Evolutionary conservation across 1,140 invertebrate genomes (phyloP).

Genomic region (Rhagoletis pomonella): DNA sequence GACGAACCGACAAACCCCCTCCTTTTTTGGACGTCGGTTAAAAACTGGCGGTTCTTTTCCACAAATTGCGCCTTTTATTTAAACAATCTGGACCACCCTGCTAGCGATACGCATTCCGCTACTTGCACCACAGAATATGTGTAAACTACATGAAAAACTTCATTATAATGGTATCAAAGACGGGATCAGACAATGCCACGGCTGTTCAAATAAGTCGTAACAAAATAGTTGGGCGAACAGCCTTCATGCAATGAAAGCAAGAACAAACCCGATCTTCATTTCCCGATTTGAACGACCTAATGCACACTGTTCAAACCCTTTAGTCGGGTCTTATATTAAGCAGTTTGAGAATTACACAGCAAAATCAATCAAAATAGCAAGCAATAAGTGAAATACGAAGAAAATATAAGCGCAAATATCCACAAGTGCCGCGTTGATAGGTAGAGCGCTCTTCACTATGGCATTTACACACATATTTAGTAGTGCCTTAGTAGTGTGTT

Average conservation of each 20-base stretch:
- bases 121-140: no score
- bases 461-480: not conserved
- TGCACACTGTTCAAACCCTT: no score
- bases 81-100: no score
- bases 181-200: slow-evolving; percentile 55
- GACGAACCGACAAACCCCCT: no score
- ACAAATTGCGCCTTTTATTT: no score
- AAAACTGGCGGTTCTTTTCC: no score
- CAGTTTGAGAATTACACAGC: slow-evolving; percentile 39
- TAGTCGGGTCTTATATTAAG: not conserved
- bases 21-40: no score
- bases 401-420: not conserved
- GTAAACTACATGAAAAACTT: no score
- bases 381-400: not conserved
- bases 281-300: slow-evolving; percentile 1
- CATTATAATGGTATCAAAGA: slow-evolving; percentile 17
- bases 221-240: slow-evolving; percentile 52
- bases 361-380: not conserved
- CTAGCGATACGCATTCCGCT: no score
- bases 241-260: slow-evolving; percentile 37
- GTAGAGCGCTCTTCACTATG: no score
- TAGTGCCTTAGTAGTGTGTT: not conserved
- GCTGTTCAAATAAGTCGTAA: slow-evolving; percentile 53
- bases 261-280: slow-evolving; percentile 54
- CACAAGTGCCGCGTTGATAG: no score